Percentiles rank a stretch among this genome's conserved stretches.
Conservation (phyloP, 2,113 vertebrate species). For the Rhinopomastus cyanomelas region DNA sequence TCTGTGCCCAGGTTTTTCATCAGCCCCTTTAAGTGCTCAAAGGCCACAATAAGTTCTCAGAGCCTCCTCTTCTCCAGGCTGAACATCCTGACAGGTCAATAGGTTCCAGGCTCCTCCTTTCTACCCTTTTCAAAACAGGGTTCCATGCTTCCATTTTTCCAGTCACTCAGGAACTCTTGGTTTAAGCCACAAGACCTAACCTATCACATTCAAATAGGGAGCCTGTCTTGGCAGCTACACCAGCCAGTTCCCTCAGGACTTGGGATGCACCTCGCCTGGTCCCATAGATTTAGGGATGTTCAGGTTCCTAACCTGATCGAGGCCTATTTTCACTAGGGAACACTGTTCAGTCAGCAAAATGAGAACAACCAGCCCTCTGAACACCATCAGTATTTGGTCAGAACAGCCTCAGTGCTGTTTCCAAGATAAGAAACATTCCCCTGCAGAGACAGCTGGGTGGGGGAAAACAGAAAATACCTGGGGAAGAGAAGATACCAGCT, state of each 20-base stretch:
- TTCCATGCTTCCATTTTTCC: neutral
- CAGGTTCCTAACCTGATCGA: neutral
- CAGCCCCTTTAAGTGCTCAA: too few species aligned
- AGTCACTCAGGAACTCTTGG: neutral
- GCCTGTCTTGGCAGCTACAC: too few species aligned
- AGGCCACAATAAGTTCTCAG: too few species aligned
- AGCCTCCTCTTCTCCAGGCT: too few species aligned
- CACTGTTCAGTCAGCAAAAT: neutral
- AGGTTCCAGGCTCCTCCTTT: neutral
- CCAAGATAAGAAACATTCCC: neutral
- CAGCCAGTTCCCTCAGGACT: too few species aligned
- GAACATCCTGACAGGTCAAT: too few species aligned
- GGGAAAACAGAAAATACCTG: neutral
- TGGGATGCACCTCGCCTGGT: neutral
- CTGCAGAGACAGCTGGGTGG: neutral
- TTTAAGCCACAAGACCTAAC: too few species aligned
- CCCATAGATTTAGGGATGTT: neutral
- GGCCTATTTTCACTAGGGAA: neutral
- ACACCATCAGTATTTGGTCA: neutral
- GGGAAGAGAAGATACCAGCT: neutral
- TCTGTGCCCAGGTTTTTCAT: too few species aligned
- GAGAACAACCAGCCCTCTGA: neutral
- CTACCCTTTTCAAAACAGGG: neutral
- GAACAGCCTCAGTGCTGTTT: neutral
- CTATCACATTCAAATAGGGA: too few species aligned